These are phyloP conservation scores for Dryococelus australis DNA, from an alignment of 2,888 invertebrate species.

Conservation along the genomic window DNA sequence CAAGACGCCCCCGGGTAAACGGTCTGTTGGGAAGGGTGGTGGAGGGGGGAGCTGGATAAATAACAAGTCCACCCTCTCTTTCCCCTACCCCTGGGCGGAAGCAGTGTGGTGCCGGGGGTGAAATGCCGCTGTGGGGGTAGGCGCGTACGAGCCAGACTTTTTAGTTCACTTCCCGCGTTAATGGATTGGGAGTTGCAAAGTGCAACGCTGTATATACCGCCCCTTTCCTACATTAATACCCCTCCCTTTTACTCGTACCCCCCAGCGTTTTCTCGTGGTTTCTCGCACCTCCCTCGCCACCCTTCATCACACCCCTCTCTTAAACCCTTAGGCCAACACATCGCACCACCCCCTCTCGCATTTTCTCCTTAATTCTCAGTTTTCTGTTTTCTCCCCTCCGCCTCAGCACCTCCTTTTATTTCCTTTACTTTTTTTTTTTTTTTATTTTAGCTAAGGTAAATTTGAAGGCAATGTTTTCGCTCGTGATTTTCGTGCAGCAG, in stretches of 20 bases:
- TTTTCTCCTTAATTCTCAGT: background rate
- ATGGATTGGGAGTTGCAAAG: conserved; percentile 11
- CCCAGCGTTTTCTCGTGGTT: background rate
- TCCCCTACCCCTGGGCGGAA: background rate
- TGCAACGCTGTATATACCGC: conserved; percentile 16
- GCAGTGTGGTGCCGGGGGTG: background rate
- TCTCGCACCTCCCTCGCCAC: background rate
- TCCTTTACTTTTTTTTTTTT: background rate
- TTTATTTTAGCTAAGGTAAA: background rate
- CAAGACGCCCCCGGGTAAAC: background rate
- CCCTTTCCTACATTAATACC: background rate
- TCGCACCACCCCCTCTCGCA: background rate
- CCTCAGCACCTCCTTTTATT: background rate
- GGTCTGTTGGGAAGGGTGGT: too few relatives aligned
- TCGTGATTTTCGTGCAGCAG: background rate
- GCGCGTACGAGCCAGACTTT: background rate
- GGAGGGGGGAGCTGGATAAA: background rate
- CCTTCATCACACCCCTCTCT: too few relatives aligned
- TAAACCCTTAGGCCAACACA: too few relatives aligned
- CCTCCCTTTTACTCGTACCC: background rate
- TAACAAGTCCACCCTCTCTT: background rate
- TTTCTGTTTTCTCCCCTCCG: background rate
- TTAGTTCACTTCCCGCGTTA: conserved; percentile 16
- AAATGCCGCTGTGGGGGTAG: background rate
- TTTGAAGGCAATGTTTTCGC: background rate